Percentiles rank a stretch among this genome's conserved stretches.
These are phyloP conservation scores for Morus bassanus DNA, from an alignment of 2,797 vertebrate species.

Conservation along the genomic window DNA sequence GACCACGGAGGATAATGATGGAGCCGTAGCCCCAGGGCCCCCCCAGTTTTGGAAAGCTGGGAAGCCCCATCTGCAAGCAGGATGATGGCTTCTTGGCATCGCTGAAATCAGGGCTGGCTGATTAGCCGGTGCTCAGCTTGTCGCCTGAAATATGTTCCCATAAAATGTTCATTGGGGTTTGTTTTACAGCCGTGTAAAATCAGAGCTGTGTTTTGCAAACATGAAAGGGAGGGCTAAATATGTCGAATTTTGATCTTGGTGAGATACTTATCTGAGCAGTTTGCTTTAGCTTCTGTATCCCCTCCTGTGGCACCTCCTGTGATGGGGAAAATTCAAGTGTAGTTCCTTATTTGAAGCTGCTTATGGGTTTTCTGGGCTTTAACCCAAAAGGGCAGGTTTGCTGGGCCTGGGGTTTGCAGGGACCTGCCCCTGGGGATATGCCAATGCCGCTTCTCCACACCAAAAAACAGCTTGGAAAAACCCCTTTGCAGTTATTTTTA, in stretches of 20 bases:
- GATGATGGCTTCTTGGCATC: not conserved
- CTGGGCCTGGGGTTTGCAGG: not conserved
- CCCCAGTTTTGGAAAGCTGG: not conserved
- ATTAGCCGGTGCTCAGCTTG: not conserved
- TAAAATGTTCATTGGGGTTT: fast-evolving
- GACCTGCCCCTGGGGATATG: not conserved
- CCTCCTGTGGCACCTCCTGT: fast-evolving
- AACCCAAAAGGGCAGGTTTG: not conserved
- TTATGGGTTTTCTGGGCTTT: not conserved
- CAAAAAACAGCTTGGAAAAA: not conserved
- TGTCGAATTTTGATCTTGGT: not conserved
- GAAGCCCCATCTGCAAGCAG: not conserved
- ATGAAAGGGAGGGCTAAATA: not conserved
- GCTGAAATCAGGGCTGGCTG: not conserved
- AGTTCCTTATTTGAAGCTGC: not conserved
- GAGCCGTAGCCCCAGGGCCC: not conserved
- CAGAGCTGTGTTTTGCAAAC: not conserved
- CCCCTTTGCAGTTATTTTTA: not conserved
- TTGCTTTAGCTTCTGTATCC: not conserved
- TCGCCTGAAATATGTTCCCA: not conserved
- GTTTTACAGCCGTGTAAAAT: not conserved
- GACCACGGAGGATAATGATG: not conserved
- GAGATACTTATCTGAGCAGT: not conserved
- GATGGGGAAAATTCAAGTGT: not conserved
- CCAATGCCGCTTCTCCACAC: not conserved